A percentile compares a stretch with the other conserved stretches of the same genome.
Evolutionary conservation across 2,797 vertebrate species (phyloP).

Genomic region (Oryzias dopingdopingensis): DNA sequence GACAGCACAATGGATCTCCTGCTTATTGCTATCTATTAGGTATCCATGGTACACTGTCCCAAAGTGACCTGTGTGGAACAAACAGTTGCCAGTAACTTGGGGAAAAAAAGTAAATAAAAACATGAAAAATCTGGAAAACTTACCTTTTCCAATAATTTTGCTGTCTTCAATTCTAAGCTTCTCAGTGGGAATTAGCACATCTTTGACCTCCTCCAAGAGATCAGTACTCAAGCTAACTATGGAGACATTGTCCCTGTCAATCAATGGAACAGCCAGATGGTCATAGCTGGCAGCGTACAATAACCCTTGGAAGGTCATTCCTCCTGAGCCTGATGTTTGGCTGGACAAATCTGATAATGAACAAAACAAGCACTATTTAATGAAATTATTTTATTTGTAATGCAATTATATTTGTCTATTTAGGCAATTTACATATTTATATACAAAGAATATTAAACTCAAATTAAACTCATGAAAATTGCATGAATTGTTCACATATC

Average conservation of each 20-base stretch:
- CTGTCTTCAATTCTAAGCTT: conserved; percentile 80
- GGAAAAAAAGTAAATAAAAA: no score
- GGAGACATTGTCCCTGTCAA: conserved; percentile 74
- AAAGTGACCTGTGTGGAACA: conserved; percentile 82
- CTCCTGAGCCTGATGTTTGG: conserved; percentile 54
- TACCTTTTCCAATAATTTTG: conserved; percentile 92
- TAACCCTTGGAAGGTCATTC: conserved; percentile 58
- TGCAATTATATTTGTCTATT: no score
- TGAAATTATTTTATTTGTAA: no score
- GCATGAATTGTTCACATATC: no score
- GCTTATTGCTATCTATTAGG: conserved; percentile 79
- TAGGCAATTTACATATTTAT: no score
- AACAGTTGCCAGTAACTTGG: not conserved
- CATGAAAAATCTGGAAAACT: not conserved
- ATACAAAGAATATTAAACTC: no score
- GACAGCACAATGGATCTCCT: conserved; percentile 85
- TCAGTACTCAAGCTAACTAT: conserved; percentile 77
- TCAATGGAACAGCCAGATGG: conserved; percentile 77
- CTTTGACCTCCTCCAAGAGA: conserved; percentile 92
- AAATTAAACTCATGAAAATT: no score
- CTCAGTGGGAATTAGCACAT: conserved; percentile 88
- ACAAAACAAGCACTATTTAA: not conserved
- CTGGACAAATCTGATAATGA: conserved; percentile 45
- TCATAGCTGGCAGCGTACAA: conserved; percentile 66
- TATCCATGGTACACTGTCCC: conserved; percentile 92